Base-by-base conservation (phyloP, 2,888 invertebrate genomes). In the Byasa hedistus region DNA sequence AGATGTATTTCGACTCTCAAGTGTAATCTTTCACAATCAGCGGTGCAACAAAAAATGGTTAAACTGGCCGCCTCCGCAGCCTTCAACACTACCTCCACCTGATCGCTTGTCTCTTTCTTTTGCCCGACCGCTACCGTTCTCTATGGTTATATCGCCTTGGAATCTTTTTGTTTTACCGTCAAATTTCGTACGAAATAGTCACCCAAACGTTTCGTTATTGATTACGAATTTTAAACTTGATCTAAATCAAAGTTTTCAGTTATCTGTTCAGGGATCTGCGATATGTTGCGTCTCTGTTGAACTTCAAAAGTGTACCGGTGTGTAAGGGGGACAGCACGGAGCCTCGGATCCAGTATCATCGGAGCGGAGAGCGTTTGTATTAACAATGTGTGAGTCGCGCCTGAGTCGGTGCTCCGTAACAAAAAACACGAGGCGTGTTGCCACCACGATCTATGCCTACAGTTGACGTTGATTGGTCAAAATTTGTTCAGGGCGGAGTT, bases 1-100 rank as follows among this genome's bases (percentile, higher is more conserved):
- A 91, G 91, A 91, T 91, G 91, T 91, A 91, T 91, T 91, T 91
- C 91, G 91, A 90, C 88, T 91, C 91, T 91, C 91, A 87, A 90
- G 91, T 89, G 91, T 91, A 91, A 91, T 91, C 91, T 91, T 91
- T 91, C 90, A 91, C 91, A 91, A 91, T 91, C 91, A 90, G 75
- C 91, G 87, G 86, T 82, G 88, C 88, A 90, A 90, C 91, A 91
- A 91, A 91, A 91, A 91, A 91, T 90, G 91, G 89, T 89, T 88
- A 91, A 88, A 87, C 87, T 84, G 82, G 87, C 90, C 90, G 91
- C 91, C 91, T 91, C 85, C 89, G 76, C 89, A 89, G 86, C 88
- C 89, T 90, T 90, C 82, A 79, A 80, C 79, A 78, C 83, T 78
- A 75, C 39, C 82, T 81, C 79, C 80, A 84, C 81, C 80, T 79